Percentiles rank a stretch among this genome's conserved stretches.
phyloP scores from a whole-genome alignment of 2,797 vertebrate genomes.

The Manis pentadactyla region DNA sequence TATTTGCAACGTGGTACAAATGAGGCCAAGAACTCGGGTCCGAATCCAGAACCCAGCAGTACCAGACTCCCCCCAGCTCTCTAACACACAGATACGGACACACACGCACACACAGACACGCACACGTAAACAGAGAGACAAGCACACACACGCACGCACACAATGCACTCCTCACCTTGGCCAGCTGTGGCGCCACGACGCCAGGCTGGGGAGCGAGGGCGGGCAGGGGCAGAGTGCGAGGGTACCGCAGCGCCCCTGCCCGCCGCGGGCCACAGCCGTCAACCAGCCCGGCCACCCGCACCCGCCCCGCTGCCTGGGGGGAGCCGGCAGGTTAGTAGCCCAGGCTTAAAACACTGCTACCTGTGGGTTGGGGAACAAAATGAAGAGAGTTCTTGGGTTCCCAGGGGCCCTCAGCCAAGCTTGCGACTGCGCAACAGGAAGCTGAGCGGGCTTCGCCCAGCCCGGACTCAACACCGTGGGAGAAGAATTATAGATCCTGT shows the following conservation, averaged over 20 bases:
- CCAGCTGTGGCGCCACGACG: constrained; percentile 70
- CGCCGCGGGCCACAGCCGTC: constrained; percentile 46
- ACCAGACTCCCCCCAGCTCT: not conserved
- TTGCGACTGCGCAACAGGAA: constrained; percentile 53
- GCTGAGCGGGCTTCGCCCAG: constrained; percentile 26
- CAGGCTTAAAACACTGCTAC: not conserved
- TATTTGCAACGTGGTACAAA: constrained; percentile 51
- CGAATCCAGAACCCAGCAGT: constrained; percentile 38
- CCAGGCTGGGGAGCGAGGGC: not conserved
- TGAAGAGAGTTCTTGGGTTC: constrained; percentile 45
- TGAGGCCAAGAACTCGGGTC: constrained; percentile 57
- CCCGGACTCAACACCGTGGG: not conserved
- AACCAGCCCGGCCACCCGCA: not conserved
- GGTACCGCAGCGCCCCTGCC: not conserved
- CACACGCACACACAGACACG: not conserved
- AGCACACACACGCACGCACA: not conserved
- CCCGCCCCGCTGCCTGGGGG: not conserved
- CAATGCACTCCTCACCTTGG: constrained; percentile 73
- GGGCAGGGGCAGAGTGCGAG: not conserved
- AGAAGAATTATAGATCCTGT: not conserved
- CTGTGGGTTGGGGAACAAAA: constrained; percentile 13
- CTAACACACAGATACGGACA: not conserved
- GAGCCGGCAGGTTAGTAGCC: not conserved
- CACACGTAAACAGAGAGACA: not conserved
- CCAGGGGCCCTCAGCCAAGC: not conserved